These are phyloP conservation scores for Argyra leucocephala DNA, from an alignment of 2,888 invertebrate species.

Conservation along the genomic window DNA sequence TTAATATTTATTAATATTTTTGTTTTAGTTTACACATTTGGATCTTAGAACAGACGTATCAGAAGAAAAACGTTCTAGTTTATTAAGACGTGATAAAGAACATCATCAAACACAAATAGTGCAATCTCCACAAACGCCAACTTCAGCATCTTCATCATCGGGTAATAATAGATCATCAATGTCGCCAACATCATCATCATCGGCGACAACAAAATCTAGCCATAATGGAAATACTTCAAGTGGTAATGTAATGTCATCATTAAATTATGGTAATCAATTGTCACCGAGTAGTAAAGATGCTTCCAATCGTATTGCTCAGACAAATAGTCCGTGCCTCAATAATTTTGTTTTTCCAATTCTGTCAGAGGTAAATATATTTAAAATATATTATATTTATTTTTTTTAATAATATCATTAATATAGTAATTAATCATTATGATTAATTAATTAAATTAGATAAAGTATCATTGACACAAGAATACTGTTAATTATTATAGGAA, in stretches of 20 bases:
- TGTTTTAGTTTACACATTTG: constrained; percentile 45
- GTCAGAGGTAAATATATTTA: constrained; percentile 40
- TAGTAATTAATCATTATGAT: background rate
- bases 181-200: too few relatives aligned
- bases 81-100: constrained; percentile 22
- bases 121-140: constrained; percentile 16
- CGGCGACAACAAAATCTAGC: constrained; percentile 12
- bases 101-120: constrained; percentile 6
- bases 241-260: constrained; percentile 15
- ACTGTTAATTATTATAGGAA: too few relatives aligned
- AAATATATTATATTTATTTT: background rate
- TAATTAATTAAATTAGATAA: background rate
- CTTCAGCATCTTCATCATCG: constrained; percentile 10
- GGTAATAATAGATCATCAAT: constrained; percentile 4
- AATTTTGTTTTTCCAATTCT: constrained; percentile 50
- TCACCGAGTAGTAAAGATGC: constrained; percentile 20
- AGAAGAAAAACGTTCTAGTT: constrained; percentile 18
- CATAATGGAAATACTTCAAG: constrained; percentile 19
- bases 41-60: constrained; percentile 48
- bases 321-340: constrained; percentile 45
- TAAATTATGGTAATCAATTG: constrained; percentile 9
- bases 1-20: constrained; percentile 3
- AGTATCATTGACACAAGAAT: too few relatives aligned
- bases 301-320: constrained; percentile 34
- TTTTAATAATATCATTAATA: background rate